phyloP scores from a whole-genome alignment of 2,797 vertebrate genomes.

The Taenioides sp. region DNA sequence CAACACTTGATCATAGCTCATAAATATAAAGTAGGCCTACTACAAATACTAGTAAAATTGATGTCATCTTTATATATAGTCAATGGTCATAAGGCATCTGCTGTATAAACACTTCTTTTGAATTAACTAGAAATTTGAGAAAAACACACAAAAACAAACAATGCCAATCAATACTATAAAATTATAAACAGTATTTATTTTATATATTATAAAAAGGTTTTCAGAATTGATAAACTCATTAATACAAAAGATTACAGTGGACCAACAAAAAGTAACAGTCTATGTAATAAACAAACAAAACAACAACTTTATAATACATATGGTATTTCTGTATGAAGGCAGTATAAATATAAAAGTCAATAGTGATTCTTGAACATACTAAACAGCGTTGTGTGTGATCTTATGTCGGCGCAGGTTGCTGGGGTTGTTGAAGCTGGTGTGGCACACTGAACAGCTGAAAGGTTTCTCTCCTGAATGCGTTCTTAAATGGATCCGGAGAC shows the following conservation, averaged over 20 bases:
- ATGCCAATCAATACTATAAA: no score
- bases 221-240: no score
- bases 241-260: neutral
- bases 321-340: neutral
- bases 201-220: neutral
- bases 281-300: neutral
- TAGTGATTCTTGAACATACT: constrained; percentile 10
- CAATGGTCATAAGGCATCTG: no score
- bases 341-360: neutral
- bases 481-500: constrained; percentile 75
- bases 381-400: constrained; percentile 64
- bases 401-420: constrained; percentile 76
- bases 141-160: neutral
- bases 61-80: no score
- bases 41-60: no score
- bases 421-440: constrained; percentile 73
- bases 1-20: neutral
- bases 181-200: neutral
- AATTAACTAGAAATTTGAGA: neutral
- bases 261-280: neutral
- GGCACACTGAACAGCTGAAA: constrained; percentile 65
- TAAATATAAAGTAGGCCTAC: neutral
- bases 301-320: neutral
- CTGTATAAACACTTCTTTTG: neutral
- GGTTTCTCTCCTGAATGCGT: constrained; percentile 78